Percentiles rank a stretch among this genome's conserved stretches.
Evolutionary conservation across 2,797 vertebrate species (phyloP).

Genomic region (Muscicapa striata): DNA sequence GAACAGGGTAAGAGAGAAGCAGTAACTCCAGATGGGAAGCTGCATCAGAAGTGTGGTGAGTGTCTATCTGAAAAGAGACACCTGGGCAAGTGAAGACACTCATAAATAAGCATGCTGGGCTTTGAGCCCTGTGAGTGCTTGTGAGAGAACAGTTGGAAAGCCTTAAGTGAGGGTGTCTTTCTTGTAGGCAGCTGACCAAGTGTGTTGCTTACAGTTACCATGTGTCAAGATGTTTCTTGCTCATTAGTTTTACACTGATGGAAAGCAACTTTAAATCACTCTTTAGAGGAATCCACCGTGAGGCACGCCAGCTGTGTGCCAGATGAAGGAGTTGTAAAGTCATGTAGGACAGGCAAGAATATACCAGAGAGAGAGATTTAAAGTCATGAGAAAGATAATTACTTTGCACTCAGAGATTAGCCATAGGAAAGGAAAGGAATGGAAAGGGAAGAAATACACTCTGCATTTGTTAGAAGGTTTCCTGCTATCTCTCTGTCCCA

Average conservation of each 20-base stretch:
- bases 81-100: conserved; percentile 45
- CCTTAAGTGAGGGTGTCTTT: conserved; percentile 48
- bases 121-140: conserved; percentile 20
- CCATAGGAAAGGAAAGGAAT: conserved; percentile 46
- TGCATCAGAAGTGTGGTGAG: not conserved
- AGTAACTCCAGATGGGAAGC: conserved; percentile 29
- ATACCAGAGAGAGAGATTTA: conserved; percentile 73
- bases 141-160: conserved; percentile 54
- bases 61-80: conserved; percentile 54
- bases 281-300: conserved; percentile 69
- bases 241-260: conserved; percentile 73
- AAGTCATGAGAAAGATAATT: conserved; percentile 73
- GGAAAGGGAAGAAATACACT: conserved; percentile 39
- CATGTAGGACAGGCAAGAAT: conserved; percentile 60
- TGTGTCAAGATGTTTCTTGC: conserved; percentile 69
- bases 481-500: not conserved
- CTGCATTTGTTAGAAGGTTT: conserved; percentile 44
- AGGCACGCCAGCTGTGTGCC: conserved; percentile 72
- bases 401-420: conserved; percentile 69
- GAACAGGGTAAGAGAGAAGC: not conserved
- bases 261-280: conserved; percentile 74
- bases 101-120: conserved; percentile 50
- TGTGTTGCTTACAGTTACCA: conserved; percentile 60
- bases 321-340: conserved; percentile 73
- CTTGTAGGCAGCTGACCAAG: conserved; percentile 55